Conservation (phyloP, 2,113 vertebrate species). For the Tonatia bakeri region DNA sequence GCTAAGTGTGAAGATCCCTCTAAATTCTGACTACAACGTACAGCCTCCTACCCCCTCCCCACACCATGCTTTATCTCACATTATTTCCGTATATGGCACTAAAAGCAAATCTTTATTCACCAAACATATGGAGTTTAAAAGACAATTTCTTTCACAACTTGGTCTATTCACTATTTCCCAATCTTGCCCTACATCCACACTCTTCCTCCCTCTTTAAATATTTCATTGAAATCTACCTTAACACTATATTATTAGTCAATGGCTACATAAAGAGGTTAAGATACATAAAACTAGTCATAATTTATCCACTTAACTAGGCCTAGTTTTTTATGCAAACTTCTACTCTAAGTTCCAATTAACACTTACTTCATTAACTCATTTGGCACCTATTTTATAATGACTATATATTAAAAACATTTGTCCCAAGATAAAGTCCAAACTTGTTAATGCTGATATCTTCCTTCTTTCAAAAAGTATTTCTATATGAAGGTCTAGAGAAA, state of each 20-base stretch:
- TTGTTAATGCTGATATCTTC: background rate
- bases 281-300: background rate
- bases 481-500: background rate
- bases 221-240: background rate
- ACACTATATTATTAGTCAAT: background rate
- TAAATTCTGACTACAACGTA: background rate
- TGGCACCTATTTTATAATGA: background rate
- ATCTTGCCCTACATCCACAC: background rate
- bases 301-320: background rate
- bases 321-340: background rate
- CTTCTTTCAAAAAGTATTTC: background rate
- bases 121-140: background rate
- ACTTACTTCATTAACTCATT: background rate
- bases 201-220: background rate
- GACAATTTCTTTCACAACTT: background rate
- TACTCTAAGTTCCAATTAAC: background rate
- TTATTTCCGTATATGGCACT: background rate
- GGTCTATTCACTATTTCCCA: background rate
- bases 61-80: background rate
- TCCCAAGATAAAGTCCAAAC: background rate
- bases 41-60: rapidly evolving
- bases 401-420: background rate
- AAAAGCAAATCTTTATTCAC: background rate
- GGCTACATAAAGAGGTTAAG: background rate
- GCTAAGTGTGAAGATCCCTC: background rate